phyloP scores from a whole-genome alignment of 2,113 vertebrate genomes.

The Onychorhynchus coronatus region DNA sequence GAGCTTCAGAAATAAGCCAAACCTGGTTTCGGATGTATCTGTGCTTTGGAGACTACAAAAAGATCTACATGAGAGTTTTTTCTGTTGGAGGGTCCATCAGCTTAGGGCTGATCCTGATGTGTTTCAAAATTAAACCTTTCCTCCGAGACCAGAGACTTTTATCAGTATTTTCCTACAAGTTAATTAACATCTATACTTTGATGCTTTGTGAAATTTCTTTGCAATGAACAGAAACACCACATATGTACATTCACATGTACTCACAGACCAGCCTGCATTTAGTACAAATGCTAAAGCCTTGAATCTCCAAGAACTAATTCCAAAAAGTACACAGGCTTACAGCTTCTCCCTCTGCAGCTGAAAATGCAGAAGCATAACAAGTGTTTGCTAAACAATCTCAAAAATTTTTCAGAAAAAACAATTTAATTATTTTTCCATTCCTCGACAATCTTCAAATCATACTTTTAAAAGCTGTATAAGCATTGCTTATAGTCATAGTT shows the following conservation, averaged over 20 bases:
- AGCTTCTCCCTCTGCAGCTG: not conserved
- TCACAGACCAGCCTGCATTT: accelerated
- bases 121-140: not conserved
- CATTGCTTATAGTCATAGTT: not conserved
- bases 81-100: not conserved
- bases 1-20: not conserved
- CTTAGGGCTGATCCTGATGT: not conserved
- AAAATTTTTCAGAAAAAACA: not conserved
- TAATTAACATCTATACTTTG: not conserved
- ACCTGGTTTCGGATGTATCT: not conserved
- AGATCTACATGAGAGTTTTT: not conserved
- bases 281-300: not conserved
- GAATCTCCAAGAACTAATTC: not conserved
- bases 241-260: accelerated
- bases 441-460: not conserved
- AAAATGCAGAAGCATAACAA: not conserved
- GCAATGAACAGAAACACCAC: not conserved
- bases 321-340: not conserved
- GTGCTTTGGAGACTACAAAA: not conserved
- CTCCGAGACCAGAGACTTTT: not conserved
- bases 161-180: not conserved
- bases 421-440: not conserved
- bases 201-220: not conserved
- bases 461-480: not conserved
- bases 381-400: not conserved